Conservation (phyloP, 2,888 invertebrate genomes). For the Imbricaverruca yamaguchii region DNA sequence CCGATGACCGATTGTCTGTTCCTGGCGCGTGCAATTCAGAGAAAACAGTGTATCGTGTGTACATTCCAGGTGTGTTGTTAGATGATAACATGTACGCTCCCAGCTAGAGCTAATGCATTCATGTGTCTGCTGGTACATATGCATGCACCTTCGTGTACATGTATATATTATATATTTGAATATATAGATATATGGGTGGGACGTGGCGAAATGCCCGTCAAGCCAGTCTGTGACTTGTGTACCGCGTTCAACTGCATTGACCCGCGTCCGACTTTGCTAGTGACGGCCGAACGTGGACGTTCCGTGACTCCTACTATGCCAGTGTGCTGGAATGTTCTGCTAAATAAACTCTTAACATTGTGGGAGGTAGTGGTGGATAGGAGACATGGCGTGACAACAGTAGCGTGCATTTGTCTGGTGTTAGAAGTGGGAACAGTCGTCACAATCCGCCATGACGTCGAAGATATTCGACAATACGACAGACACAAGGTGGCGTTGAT, state of each 20-base stretch:
- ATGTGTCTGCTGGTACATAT: background rate
- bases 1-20: background rate
- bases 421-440: too few relatives aligned
- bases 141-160: background rate
- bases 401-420: too few relatives aligned
- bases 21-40: slow-evolving; percentile 3
- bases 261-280: background rate
- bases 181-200: slow-evolving; percentile 13
- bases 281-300: background rate
- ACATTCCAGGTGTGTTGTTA: slow-evolving; percentile 16
- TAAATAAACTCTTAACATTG: slow-evolving; percentile 18
- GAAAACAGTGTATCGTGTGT: background rate
- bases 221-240: too few relatives aligned
- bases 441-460: too few relatives aligned
- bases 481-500: too few relatives aligned
- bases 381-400: too few relatives aligned
- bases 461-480: too few relatives aligned
- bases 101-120: background rate
- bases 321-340: slow-evolving; percentile 21
- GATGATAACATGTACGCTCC: background rate
- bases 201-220: too few relatives aligned
- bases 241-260: too few relatives aligned
- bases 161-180: background rate
- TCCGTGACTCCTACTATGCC: background rate
- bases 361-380: background rate